These are phyloP conservation scores for Dromius quadrimaculatus DNA, from an alignment of 2,888 invertebrate species.

Conservation along the genomic window DNA sequence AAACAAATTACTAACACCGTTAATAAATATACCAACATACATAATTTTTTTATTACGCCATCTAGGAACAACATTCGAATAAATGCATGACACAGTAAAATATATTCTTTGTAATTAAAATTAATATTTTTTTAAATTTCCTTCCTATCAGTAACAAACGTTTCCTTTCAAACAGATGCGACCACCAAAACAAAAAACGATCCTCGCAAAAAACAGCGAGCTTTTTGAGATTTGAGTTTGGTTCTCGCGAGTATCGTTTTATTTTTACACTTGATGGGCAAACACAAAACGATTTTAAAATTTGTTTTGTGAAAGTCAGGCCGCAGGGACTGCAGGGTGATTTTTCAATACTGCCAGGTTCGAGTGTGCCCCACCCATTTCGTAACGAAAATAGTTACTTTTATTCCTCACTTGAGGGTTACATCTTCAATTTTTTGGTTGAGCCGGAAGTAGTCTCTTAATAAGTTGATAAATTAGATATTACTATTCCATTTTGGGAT, in stretches of 20 bases:
- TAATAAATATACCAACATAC: slow-evolving; percentile 29
- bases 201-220: slow-evolving; percentile 15
- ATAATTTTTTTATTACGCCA: slow-evolving; percentile 27
- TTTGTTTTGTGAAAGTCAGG: slow-evolving; percentile 24
- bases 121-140: slow-evolving; percentile 48
- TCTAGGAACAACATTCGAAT: slow-evolving; percentile 21
- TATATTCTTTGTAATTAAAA: slow-evolving; percentile 42
- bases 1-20: slow-evolving; percentile 37
- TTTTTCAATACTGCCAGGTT: no score
- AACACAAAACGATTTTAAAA: slow-evolving; percentile 30
- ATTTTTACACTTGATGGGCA: slow-evolving; percentile 47
- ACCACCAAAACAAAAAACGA: slow-evolving; percentile 28
- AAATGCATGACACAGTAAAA: slow-evolving; percentile 48
- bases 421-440: no score
- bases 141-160: slow-evolving; percentile 34
- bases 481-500: no score
- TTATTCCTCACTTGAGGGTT: no score
- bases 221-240: slow-evolving; percentile 1
- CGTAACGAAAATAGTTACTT: no score
- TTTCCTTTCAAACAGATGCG: slow-evolving; percentile 41
- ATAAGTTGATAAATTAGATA: no score
- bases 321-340: neutral
- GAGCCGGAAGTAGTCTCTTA: no score
- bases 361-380: no score
- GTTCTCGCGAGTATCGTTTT: slow-evolving; percentile 43